Base-by-base conservation (phyloP, 2,888 invertebrate genomes). In the Syrista parreyssii region DNA sequence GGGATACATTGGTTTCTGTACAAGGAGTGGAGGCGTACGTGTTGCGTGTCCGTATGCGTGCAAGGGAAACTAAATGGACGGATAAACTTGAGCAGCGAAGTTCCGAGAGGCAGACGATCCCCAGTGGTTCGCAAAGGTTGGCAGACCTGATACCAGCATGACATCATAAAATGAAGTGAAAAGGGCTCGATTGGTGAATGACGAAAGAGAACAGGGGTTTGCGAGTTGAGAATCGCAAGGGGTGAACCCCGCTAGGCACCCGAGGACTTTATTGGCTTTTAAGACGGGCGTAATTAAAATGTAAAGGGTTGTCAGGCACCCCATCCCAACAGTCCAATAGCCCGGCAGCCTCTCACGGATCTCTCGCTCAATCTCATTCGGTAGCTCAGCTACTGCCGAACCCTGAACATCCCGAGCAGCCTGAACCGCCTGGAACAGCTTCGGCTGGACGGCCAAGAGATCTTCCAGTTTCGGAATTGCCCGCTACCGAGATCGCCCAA, bases 261-360 rank as follows among this genome's bases (percentile, higher is more conserved):
- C 83, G 78, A 86, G 85, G 88, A 87, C 85, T 88, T 86, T 88
- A 89, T 89, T 88, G 87, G 87, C 88, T 87, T 89, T 88, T 86
- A 89, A 89, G 87, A 87, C 85, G 84, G 81, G 85, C 84, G 87
- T 89, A 89, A 89, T 89, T 89, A 89, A 89, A 89, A 89, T 88
- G 86, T 88, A 87, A 88, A 89, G 88, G 88, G 88, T 88, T 89
- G 87, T 86, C 87, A 86, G 86, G 71, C 71, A 71, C 71, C 71
- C 71, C 71, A 32, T 71, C 71, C 71, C 71, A 31, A 32, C 71
- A 55, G 40, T 15, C 40, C 40, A 23, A 55, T 40, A 40, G 40
- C 55, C 68, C 75, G 32, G 31, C 33, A 32, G 68, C 71, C 68
- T 35, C 74, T 71, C 73, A 33, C 78, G 30, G 32, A 68, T 80